Percentiles rank a stretch among this genome's conserved stretches.
phyloP scores from a whole-genome alignment of 2,113 vertebrate species.

The Thalassoma bifasciatum region DNA sequence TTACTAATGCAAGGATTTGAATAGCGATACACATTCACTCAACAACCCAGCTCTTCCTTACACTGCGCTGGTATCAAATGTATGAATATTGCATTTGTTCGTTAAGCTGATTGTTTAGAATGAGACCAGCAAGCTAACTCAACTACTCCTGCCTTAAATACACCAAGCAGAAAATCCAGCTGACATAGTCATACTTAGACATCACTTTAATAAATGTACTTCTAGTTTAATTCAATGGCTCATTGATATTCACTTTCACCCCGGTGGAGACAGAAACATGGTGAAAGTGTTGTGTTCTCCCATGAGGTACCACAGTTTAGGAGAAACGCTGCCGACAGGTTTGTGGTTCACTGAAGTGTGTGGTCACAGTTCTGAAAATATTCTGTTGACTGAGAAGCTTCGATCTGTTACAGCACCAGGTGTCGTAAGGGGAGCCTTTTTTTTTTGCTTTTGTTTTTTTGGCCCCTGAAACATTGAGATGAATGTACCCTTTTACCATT shows the following conservation, averaged over 20 bases:
- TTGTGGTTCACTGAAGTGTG: conserved; percentile 41
- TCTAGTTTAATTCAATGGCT: conserved; percentile 22
- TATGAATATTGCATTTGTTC: conserved; percentile 57
- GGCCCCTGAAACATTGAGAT: conserved; percentile 65
- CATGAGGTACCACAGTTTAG: conserved; percentile 52
- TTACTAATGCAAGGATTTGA: conserved; percentile 10
- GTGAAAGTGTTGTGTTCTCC: conserved; percentile 27
- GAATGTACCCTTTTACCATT: conserved; percentile 57
- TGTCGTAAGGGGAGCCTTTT: conserved; percentile 78
- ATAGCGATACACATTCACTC: conserved; percentile 33
- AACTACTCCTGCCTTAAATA: not conserved
- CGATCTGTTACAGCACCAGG: conserved; percentile 85
- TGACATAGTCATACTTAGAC: not conserved
- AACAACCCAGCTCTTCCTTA: not conserved
- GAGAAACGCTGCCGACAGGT: conserved; percentile 38
- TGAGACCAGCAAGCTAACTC: conserved; percentile 12
- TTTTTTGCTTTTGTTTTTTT: conserved; percentile 54
- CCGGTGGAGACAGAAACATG: conserved; percentile 25
- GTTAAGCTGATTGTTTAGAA: conserved; percentile 33
- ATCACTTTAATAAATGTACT: not conserved
- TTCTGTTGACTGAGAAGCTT: conserved; percentile 48
- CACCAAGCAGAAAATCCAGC: not conserved
- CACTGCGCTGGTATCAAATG: conserved; percentile 54
- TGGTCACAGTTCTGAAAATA: conserved; percentile 57
- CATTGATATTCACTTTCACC: conserved; percentile 27